Evolutionary conservation across 2,797 vertebrate species (phyloP).

Genomic region (Chaunax sp.): DNA sequence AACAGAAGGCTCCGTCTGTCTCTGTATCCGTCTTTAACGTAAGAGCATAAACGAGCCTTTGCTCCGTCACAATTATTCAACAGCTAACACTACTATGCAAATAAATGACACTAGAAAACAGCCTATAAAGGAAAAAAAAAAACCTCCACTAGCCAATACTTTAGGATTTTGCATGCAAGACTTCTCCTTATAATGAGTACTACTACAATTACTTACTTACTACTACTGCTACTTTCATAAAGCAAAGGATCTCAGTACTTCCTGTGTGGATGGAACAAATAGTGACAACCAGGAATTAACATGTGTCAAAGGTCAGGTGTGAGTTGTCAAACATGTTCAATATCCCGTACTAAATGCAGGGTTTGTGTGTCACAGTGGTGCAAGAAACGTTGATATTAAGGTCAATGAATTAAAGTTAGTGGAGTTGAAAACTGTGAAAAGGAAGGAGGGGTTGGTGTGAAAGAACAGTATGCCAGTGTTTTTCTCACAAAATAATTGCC

Average conservation of each 20-base stretch:
- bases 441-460: conserved; percentile 10
- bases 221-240: background rate
- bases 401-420: conserved; percentile 14
- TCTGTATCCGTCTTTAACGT: too few species aligned
- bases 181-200: too few species aligned
- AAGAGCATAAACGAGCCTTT: too few species aligned
- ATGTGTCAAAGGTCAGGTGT: background rate
- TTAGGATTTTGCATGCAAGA: too few species aligned
- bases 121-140: too few species aligned
- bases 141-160: too few species aligned
- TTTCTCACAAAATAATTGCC: conserved; percentile 48
- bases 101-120: too few species aligned
- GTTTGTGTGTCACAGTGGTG: background rate
- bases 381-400: background rate
- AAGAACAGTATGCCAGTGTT: conserved; percentile 38
- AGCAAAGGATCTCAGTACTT: background rate
- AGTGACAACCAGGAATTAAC: background rate
- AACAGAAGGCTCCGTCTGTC: too few species aligned
- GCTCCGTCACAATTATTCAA: too few species aligned
- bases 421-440: background rate
- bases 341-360: background rate
- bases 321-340: conserved; percentile 1
- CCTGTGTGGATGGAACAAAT: background rate
- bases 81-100: too few species aligned
- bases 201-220: too few species aligned